Conservation (phyloP, 2,888 invertebrate genomes). For the Lampropteryx suffumata region DNA sequence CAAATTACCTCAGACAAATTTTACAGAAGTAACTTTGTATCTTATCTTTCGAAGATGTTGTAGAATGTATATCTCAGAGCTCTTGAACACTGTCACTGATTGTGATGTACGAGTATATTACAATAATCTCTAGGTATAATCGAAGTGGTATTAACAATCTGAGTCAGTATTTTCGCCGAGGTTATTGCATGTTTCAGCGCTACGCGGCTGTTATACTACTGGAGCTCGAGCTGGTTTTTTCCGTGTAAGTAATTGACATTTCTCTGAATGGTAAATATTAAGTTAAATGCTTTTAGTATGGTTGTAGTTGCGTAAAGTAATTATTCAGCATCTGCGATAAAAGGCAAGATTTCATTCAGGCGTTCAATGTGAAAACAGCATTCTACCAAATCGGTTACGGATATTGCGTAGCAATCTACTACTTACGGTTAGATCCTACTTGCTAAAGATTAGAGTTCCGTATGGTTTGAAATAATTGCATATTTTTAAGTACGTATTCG, state of each 20-base stretch:
- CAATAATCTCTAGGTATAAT: neutral
- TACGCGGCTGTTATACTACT: neutral
- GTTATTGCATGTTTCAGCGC: neutral
- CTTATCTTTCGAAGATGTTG: too few species aligned
- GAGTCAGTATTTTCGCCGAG: neutral
- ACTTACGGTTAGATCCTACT: neutral
- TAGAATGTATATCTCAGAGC: constrained; percentile 1
- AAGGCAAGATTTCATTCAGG: constrained; percentile 8
- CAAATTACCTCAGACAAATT: too few species aligned
- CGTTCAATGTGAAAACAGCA: constrained; percentile 4
- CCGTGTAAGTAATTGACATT: too few species aligned
- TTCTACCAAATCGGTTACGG: constrained; percentile 15
- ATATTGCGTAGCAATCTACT: constrained; percentile 13
- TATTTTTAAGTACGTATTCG: too few species aligned
- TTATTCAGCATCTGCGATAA: too few species aligned
- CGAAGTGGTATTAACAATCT: neutral
- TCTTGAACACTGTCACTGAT: constrained; percentile 7
- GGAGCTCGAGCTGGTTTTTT: too few species aligned
- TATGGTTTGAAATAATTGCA: too few species aligned
- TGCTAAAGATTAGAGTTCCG: neutral
- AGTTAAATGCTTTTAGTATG: too few species aligned
- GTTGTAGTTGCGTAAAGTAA: too few species aligned
- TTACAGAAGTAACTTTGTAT: neutral
- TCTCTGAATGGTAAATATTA: too few species aligned
- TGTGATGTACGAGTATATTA: neutral